Base-by-base conservation (phyloP, 2,113 vertebrate species). In the Montifringilla adamsi region DNA sequence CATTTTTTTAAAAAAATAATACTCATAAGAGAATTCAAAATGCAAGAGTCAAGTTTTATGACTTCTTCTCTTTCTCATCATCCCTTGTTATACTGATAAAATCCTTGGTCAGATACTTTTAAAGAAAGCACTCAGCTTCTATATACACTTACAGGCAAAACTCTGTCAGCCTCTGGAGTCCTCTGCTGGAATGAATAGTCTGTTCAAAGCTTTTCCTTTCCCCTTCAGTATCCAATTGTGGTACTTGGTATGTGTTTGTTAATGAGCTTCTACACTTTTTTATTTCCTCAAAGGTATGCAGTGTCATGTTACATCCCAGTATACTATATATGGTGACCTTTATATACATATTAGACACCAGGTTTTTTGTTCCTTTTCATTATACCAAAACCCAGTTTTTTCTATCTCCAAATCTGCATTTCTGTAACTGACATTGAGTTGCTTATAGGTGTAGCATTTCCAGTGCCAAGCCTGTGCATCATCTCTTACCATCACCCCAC, bases 341-440 rank as follows among this genome's bases (percentile, higher is more conserved):
- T 67, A 27, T 15, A 30, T 10, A 9, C 6, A 7, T 13, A 12
- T 28, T 62, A 41, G 7, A 17, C 20, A 43, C 7, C 22, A 21
- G 11, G 2, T 2, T 50, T 72, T 72, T 59, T 22, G 31, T 7
- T 21, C 46, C 23, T 50, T 4, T 72, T 68, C 4, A 2, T 68
- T 68, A 39, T 2, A 4, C 20, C 1, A 1, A 74, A 58, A 24
- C 11, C 0, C 11, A 24, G 2, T 35, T 85, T 85, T 59, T 3
- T 28, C 24, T 28, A 22, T 30, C 11, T 83, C 7, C 24, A 70
- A 14, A 8, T 56, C 30, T 52, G 3, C 4, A 39, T 69, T 84
- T 80, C 49, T 93, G 43, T 56, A 47, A 79, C 6, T 55, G 33
- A 47, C 7, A 7, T 14, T 33, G 10, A 52, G 17, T 13, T 76